A percentile compares a stretch with the other conserved stretches of the same genome.
Conservation (phyloP, 2,797 vertebrate species). For the Lepus townsendii region DNA sequence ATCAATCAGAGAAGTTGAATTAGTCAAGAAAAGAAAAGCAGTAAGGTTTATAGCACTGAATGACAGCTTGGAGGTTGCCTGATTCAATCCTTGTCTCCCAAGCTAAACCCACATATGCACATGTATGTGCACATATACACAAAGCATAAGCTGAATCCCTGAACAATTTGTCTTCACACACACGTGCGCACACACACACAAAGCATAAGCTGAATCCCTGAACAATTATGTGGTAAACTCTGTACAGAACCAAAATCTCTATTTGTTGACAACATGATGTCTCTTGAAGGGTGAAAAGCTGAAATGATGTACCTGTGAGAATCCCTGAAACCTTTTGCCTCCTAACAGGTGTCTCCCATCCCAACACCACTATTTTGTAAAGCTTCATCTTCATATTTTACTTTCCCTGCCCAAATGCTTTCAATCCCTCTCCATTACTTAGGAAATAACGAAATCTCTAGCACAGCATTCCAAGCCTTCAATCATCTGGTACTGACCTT, state of each 20-base stretch:
- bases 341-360: background rate
- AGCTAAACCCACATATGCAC: background rate
- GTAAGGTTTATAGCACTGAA: background rate
- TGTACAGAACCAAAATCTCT: background rate
- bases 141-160: background rate
- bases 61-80: background rate
- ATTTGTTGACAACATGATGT: conserved; percentile 8
- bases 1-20: background rate
- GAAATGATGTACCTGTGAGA: background rate
- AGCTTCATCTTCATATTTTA: background rate
- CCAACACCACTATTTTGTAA: background rate
- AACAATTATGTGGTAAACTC: background rate
- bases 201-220: background rate
- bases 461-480: background rate
- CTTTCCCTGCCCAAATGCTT: background rate
- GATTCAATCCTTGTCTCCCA: background rate
- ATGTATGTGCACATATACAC: background rate
- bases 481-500: background rate
- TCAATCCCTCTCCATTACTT: background rate
- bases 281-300: background rate
- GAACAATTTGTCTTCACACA: background rate
- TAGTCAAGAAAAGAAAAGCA: conserved; percentile 3
- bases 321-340: background rate
- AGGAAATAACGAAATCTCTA: conserved; percentile 28
- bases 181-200: background rate